Evolutionary conservation across 2,888 invertebrate genomes (phyloP), one percentile per base, ranked within the genome.

Genomic region (Acanthosoma haemorrhoidale): DNA sequence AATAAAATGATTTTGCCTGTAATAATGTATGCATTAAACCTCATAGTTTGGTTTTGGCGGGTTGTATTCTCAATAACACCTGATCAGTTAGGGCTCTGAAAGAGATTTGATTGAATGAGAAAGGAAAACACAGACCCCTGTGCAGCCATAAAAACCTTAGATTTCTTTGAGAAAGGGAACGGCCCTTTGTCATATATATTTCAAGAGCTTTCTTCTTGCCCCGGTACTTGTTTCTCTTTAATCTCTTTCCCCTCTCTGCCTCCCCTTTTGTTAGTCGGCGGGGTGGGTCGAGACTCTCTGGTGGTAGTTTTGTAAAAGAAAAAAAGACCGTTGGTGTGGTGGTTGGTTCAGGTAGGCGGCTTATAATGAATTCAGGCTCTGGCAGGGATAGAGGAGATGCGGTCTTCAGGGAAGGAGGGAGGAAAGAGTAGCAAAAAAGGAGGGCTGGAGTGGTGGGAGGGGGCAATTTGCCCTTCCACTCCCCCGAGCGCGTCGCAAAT

Each of bases 361-460:
- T 69, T 69, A 69, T 69, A 69, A 69, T 69, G 69, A 69, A 69
- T 69, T 69, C 69, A 69, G 43, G 60, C 38, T 34, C 60, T 34
- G 32, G 15, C n/a, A 32, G 25, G 25, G 43, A 43, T 18, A 43
- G 43, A 43, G 43, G 43, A 43, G 25, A 43, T 43, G 43, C 25
- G 43, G 43, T 34, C 34, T 63, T 16, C 38, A 36, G 13, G 63
- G 4, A 21, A n/a, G 8, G 15, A n/a, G 63, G 21, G 60, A 1
- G 36, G 38, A n/a, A 13, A 39, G 13, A 21, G 11, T 16, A 13
- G 21, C 21, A 43, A 43, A 43, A 43, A 21, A 21, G 43, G 21
- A 13, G 4, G 1, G 21, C 13, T 11, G 15, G 25, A 8, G 18
- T 16, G 38, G 13, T 13, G 39, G 63, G 63, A 5, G 61, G 34